These are phyloP conservation scores for Thalassoma bifasciatum DNA, from an alignment of 2,113 vertebrate genomes.

Conservation along the genomic window DNA sequence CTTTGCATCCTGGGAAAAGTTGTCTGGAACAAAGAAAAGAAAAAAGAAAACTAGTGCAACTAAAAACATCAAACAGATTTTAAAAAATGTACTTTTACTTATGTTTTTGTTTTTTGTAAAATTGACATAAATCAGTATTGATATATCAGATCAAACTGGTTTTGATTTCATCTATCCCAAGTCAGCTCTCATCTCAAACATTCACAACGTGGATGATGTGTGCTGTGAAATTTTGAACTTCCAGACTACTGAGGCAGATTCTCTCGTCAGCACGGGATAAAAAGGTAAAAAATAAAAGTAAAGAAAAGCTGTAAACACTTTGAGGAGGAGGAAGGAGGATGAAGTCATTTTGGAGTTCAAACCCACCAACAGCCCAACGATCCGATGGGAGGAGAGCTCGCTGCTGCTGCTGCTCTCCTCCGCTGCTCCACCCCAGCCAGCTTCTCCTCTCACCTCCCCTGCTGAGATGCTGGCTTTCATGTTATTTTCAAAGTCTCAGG, in stretches of 20 bases:
- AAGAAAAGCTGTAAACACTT: slow-evolving; percentile 27
- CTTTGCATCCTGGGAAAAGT: too few relatives aligned
- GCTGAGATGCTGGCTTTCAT: slow-evolving; percentile 79
- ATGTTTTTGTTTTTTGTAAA: too few relatives aligned
- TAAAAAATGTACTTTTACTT: too few relatives aligned
- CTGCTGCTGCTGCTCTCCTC: slow-evolving; percentile 59
- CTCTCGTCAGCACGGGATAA: slow-evolving; percentile 8
- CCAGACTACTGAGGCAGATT: background rate
- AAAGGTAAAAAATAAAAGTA: slow-evolving; percentile 32
- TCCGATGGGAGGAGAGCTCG: slow-evolving; percentile 52
- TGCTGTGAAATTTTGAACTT: background rate
- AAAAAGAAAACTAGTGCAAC: too few relatives aligned
- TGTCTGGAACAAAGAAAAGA: too few relatives aligned
- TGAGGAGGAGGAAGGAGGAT: slow-evolving; percentile 48
- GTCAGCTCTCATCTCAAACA: background rate
- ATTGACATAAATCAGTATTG: too few relatives aligned
- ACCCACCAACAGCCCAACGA: slow-evolving; percentile 52
- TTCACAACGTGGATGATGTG: background rate
- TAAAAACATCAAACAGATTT: too few relatives aligned
- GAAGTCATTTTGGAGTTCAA: slow-evolving; percentile 70
- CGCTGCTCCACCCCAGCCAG: slow-evolving; percentile 67
- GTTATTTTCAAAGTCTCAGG: slow-evolving; percentile 80
- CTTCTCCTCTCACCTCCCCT: slow-evolving; percentile 66
- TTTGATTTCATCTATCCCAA: background rate
- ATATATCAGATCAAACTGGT: background rate